Conservation (phyloP, 1,140 invertebrate species). For the Cydia pomonella region DNA sequence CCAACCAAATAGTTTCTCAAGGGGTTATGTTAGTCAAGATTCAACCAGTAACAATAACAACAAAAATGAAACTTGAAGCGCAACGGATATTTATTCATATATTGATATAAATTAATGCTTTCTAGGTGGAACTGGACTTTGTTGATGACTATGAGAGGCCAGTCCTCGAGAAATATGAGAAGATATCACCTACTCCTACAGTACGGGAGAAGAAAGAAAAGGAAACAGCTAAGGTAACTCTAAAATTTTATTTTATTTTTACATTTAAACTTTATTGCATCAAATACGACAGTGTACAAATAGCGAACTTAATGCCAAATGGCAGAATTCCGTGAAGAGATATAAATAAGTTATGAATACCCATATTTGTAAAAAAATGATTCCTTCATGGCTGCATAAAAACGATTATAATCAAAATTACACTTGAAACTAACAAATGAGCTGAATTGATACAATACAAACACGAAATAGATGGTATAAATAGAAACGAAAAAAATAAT, state of each 20-base stretch:
- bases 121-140: slow-evolving; percentile 73
- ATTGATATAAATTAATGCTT: background rate
- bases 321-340: too few relatives aligned
- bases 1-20: background rate
- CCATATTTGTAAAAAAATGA: too few relatives aligned
- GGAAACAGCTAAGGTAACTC: slow-evolving; percentile 60
- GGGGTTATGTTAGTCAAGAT: background rate
- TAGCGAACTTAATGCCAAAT: too few relatives aligned
- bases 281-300: background rate
- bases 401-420: too few relatives aligned
- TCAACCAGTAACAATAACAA: background rate
- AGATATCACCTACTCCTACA: slow-evolving; percentile 74
- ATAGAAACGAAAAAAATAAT: slow-evolving; percentile 34
- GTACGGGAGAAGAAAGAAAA: slow-evolving; percentile 73
- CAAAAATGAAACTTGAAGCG: background rate
- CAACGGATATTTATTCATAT: background rate
- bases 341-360: too few relatives aligned
- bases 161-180: slow-evolving; percentile 85
- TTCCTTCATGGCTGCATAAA: too few relatives aligned
- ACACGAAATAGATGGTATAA: background rate
- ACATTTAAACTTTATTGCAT: background rate
- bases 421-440: background rate
- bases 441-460: background rate
- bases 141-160: slow-evolving; percentile 85
- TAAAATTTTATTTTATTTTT: background rate